Conservation (phyloP, 2,888 invertebrate genomes). For the Diogma glabrata region DNA sequence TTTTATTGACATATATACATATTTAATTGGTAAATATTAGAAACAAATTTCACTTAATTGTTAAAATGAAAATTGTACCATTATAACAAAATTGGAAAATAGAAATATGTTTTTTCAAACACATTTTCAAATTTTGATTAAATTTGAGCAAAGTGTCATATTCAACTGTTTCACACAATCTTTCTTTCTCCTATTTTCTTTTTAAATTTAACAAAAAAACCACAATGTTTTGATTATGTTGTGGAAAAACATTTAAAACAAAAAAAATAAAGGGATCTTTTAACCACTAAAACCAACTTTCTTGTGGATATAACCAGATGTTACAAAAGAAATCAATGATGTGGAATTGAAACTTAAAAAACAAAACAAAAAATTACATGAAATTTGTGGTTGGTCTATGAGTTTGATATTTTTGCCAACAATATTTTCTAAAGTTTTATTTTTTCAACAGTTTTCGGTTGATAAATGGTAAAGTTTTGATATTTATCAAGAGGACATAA, state of each 20-base stretch:
- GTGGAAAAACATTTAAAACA: not conserved
- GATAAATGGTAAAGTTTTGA: constrained; percentile 5
- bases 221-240: not conserved
- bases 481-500: constrained; percentile 6
- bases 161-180: constrained; percentile 7
- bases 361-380: not conserved
- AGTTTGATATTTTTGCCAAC: constrained; percentile 8
- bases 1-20: no score
- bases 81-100: no score
- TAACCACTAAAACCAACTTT: not conserved
- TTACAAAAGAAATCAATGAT: constrained; percentile 39
- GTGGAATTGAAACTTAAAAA: constrained; percentile 27
- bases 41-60: no score
- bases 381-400: not conserved
- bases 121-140: no score
- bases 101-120: no score
- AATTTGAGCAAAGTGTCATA: no score
- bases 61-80: no score
- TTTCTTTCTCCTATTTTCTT: not conserved
- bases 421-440: constrained; percentile 4
- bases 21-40: no score
- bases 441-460: not conserved
- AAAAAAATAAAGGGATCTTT: constrained; percentile 7
- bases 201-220: constrained; percentile 5
- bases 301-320: constrained; percentile 29